phyloP scores from a whole-genome alignment of 2,113 vertebrate genomes.

The Hyperopisus bebe region DNA sequence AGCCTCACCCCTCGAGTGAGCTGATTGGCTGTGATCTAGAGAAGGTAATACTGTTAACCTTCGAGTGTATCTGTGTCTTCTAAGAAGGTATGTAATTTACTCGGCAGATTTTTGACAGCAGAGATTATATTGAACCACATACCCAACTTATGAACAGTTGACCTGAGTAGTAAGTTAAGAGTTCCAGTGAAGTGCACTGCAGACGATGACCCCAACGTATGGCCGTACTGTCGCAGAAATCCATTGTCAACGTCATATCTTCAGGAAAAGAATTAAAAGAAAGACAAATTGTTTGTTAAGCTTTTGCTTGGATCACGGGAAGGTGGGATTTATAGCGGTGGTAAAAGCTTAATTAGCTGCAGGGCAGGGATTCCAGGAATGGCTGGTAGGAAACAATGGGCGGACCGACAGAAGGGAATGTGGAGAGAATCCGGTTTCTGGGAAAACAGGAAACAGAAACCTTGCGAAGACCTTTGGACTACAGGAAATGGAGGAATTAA shows the following conservation, averaged over 20 bases:
- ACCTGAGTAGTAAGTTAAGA: not conserved
- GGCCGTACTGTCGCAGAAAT: not conserved
- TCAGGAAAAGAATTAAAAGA: not conserved
- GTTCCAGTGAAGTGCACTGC: not conserved
- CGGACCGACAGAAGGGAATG: slow-evolving; percentile 9
- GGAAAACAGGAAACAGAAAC: not conserved
- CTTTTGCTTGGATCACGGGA: slow-evolving; percentile 17
- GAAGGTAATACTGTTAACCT: not conserved
- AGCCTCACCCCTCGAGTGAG: not conserved
- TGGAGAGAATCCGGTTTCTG: not conserved
- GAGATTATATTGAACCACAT: not conserved
- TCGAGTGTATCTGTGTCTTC: not conserved
- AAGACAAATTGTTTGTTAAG: slow-evolving; percentile 26
- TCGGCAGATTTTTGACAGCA: not conserved
- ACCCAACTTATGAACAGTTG: not conserved
- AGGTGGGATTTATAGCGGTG: slow-evolving; percentile 19
- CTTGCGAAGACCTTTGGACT: not conserved
- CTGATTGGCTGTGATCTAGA: not conserved
- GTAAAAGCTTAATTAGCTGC: slow-evolving; percentile 43
- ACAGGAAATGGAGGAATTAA: not conserved
- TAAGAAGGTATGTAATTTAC: not conserved
- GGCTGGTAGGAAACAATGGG: not conserved
- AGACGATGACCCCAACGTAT: not conserved
- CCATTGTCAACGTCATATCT: not conserved
- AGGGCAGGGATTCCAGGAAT: slow-evolving; percentile 23